Percentiles rank a stretch among this genome's conserved stretches.
Conservation (phyloP, 1,140 invertebrate genomes). For the Eufriesea mexicana region DNA sequence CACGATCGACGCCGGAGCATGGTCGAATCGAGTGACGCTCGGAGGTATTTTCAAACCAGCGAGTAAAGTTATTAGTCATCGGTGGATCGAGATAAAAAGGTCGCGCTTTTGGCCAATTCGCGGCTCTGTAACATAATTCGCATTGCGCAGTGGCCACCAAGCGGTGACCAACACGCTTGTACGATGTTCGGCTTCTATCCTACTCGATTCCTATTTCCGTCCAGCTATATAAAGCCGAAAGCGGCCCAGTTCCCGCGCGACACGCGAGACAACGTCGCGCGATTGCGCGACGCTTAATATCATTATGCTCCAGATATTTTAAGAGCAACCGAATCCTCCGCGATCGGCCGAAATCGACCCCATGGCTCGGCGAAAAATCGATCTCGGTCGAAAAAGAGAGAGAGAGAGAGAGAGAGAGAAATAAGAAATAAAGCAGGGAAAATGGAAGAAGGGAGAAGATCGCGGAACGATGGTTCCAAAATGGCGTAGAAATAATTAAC, state of each 20-base stretch:
- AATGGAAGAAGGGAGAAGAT: neutral
- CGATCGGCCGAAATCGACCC: neutral
- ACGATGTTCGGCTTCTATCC: conserved; percentile 52
- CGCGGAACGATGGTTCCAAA: neutral
- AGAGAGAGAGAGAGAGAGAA: neutral
- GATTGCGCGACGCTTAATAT: conserved; percentile 39
- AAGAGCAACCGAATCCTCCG: conserved; percentile 2
- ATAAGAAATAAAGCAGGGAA: no score
- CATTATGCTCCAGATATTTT: conserved; percentile 63
- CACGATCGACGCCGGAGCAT: neutral
- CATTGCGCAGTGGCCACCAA: conserved; percentile 43
- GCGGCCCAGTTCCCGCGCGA: conserved; percentile 68
- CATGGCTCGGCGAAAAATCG: neutral
- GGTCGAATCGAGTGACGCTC: neutral
- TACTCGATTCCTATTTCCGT: conserved; percentile 69
- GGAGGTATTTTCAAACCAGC: neutral
- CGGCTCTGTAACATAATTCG: conserved; percentile 54
- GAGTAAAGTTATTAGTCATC: conserved; percentile 5
- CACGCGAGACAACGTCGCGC: conserved; percentile 47
- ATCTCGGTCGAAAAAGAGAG: no score
- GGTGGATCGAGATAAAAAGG: conserved; percentile 15
- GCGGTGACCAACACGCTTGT: conserved; percentile 58
- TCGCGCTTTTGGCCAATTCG: conserved; percentile 23
- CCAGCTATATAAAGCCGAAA: conserved; percentile 76
- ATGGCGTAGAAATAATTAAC: neutral